A percentile compares a stretch with the other conserved stretches of the same genome.
phyloP scores from a whole-genome alignment of 2,888 invertebrate species.

The Amphipyra tragopoginis region DNA sequence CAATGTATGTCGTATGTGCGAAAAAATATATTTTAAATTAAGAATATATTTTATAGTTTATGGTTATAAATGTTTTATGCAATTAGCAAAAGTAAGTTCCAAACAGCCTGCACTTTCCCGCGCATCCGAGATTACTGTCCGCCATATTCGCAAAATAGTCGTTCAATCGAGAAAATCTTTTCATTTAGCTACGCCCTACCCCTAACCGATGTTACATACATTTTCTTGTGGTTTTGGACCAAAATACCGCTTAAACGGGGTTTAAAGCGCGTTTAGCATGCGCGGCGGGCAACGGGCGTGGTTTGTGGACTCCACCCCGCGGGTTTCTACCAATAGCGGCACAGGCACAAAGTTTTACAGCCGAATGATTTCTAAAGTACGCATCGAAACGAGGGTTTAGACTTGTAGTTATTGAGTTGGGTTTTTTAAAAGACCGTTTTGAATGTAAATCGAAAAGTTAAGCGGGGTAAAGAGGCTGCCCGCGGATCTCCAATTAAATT shows the following conservation, averaged over 20 bases:
- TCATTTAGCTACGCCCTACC: conserved; percentile 88
- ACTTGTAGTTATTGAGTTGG: conserved; percentile 86
- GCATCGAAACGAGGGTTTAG: conserved; percentile 82
- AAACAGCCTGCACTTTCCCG: conserved; percentile 80
- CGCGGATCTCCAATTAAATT: conserved; percentile 87
- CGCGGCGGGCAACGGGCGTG: conserved; percentile 79
- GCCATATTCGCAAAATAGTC: conserved; percentile 82
- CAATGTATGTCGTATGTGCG: not conserved
- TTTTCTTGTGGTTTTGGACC: conserved; percentile 89
- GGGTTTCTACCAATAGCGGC: conserved; percentile 71
- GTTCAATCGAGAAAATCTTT: conserved; percentile 86
- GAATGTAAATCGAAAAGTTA: conserved; percentile 90
- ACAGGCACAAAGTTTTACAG: conserved; percentile 75
- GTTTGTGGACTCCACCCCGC: conserved; percentile 71
- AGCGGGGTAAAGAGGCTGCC: conserved; percentile 85
- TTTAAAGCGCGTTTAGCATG: conserved; percentile 88
- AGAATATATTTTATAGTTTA: not conserved
- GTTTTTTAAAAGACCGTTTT: conserved; percentile 88
- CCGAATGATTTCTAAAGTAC: conserved; percentile 81
- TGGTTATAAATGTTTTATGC: conserved; percentile 4
- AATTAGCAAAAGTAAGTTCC: conserved; percentile 17
- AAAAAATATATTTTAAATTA: not conserved
- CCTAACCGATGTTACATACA: conserved; percentile 86
- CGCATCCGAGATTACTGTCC: conserved; percentile 81
- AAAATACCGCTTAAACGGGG: conserved; percentile 90